These are phyloP conservation scores for Torymus texanus DNA, from an alignment of 2,888 invertebrate genomes.

Conservation along the genomic window DNA sequence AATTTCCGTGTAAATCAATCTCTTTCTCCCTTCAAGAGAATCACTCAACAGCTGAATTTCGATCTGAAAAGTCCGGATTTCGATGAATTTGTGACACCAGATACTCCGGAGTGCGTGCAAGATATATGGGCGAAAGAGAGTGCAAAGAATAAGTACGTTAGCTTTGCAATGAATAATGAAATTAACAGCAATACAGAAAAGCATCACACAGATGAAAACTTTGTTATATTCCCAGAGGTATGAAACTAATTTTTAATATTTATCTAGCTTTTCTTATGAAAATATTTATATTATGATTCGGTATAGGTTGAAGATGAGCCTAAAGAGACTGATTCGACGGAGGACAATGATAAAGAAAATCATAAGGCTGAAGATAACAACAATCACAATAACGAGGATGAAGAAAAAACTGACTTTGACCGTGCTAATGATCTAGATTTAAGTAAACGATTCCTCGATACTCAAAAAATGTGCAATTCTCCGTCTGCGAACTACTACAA, in stretches of 20 bases:
- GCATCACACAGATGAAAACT: conserved; percentile 75
- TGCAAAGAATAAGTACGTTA: conserved; percentile 67
- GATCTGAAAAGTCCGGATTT: conserved; percentile 85
- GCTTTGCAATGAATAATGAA: conserved; percentile 60
- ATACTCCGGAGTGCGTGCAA: conserved; percentile 79
- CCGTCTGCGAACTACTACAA: conserved; percentile 87
- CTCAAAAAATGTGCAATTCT: conserved; percentile 79
- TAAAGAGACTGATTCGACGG: conserved; percentile 59
- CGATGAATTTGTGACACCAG: conserved; percentile 83
- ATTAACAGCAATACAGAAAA: conserved; percentile 69
- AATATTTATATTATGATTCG: neutral
- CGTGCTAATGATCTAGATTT: conserved; percentile 67
- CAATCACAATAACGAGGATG: conserved; percentile 60
- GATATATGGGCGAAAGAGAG: conserved; percentile 81
- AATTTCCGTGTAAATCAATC: conserved; percentile 75
- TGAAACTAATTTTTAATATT: neutral
- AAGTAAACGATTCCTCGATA: conserved; percentile 76
- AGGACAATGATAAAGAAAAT: conserved; percentile 55
- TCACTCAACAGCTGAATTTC: conserved; percentile 86
- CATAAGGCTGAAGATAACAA: conserved; percentile 61
- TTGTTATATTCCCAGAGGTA: conserved; percentile 79
- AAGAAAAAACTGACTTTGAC: conserved; percentile 68
- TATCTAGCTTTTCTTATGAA: neutral
- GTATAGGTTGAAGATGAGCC: conserved; percentile 68
- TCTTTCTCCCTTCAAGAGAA: conserved; percentile 84